Conservation (phyloP, 2,888 invertebrate species). For the Tigriopus californicus region DNA sequence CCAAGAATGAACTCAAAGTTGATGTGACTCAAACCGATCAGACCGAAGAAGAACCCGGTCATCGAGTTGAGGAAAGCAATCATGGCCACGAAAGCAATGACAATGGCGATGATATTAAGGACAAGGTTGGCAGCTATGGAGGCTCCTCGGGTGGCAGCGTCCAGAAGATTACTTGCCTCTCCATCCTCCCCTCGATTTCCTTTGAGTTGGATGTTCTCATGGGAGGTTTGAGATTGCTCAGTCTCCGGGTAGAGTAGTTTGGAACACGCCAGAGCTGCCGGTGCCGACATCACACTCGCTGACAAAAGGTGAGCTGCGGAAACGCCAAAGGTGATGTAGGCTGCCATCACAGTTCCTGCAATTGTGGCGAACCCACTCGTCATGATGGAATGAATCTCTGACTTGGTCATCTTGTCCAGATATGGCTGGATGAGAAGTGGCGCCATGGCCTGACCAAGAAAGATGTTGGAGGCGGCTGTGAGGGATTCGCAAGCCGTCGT, state of each 20-base stretch:
- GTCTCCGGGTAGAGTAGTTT: slow-evolving; percentile 86
- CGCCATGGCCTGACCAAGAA: slow-evolving; percentile 77
- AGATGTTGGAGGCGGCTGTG: slow-evolving; percentile 81
- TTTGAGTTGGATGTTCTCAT: slow-evolving; percentile 50
- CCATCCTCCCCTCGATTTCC: slow-evolving; percentile 46
- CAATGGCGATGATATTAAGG: slow-evolving; percentile 68
- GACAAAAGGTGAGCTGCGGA: slow-evolving; percentile 71
- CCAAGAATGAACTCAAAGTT: slow-evolving; percentile 44
- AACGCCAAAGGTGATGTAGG: slow-evolving; percentile 77
- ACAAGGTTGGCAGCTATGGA: slow-evolving; percentile 57
- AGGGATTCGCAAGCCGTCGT: slow-evolving; percentile 90
- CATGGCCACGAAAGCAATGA: slow-evolving; percentile 75
- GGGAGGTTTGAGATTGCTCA: slow-evolving; percentile 51
- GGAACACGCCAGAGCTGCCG: slow-evolving; percentile 69
- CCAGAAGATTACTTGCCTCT: slow-evolving; percentile 51
- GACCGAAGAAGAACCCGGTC: slow-evolving; percentile 54
- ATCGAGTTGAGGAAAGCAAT: slow-evolving; percentile 64
- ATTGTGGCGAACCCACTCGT: slow-evolving; percentile 87
- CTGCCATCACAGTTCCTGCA: slow-evolving; percentile 74
- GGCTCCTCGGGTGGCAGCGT: slow-evolving; percentile 80
- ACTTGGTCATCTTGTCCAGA: slow-evolving; percentile 55
- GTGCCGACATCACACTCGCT: slow-evolving; percentile 89
- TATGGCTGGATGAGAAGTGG: slow-evolving; percentile 75
- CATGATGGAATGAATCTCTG: slow-evolving; percentile 84
- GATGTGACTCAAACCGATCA: slow-evolving; percentile 47